Base-by-base conservation (phyloP, 1,140 invertebrate species). In the Aporrectodea caliginosa region DNA sequence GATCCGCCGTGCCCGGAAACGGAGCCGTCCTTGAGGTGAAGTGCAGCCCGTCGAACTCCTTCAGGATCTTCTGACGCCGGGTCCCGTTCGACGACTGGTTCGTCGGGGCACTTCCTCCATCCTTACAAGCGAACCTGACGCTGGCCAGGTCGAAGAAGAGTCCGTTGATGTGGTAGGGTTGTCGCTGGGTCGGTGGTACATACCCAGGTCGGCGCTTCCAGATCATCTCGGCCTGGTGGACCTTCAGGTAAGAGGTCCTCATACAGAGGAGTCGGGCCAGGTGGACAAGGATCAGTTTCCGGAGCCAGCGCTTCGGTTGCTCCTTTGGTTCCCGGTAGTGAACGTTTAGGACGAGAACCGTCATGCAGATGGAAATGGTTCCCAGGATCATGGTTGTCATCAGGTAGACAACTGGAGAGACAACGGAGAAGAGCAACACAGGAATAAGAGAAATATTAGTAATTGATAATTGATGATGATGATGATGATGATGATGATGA, bases 321-420 rank as follows among this genome's bases (percentile, higher is more conserved):
- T 22, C 43, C 89, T 98, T 96, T 81, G 96, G 92, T 87, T 95
- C 96, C 84, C 97, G 92, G 91, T 99, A 97, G 91, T 99, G 98
- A 90, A 98, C 98, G 91, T 99, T 99, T 84, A 99, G 92, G 86
- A 99, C 98, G 85, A 99, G 92, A 84, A 99, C 98, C 79, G 98
- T 99, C 88, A 96, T 96, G 85, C 99, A 95, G 85, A 99, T 97
- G 80, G 96, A 98, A 85, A 97, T 96, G 84, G 97, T 96, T 88
- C 98, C 97, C 95, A 99, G 98, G 90, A 98, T 97, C 98, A 99
- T 99, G 89, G 99, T 98, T 91, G 96, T 14, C 70, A 72, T 72
- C 70, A 72, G 70, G 27, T 72, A 72, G 70, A 32, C 31, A 12
- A 72, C 70, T 72, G 70, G 12, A 14, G 43, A 58, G 22, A 58